Base-by-base conservation (phyloP, 2,888 invertebrate species). In the Oscheius sp. region DNA sequence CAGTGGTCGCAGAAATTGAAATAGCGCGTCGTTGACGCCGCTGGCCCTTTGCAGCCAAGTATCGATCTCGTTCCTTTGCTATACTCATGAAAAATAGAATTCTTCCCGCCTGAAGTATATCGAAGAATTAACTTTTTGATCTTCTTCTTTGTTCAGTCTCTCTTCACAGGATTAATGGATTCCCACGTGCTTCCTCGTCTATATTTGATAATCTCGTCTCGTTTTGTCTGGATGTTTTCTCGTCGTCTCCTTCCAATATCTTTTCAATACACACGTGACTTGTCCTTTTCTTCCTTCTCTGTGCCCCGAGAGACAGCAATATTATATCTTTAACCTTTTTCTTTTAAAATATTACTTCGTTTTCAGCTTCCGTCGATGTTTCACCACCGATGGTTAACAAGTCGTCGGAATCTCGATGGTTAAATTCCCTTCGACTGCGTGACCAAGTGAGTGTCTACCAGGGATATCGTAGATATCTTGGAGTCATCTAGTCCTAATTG, bases 11-110 rank as follows among this genome's bases (percentile, higher is more conserved):
- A 8, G 14, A 36, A 24, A 5, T 20, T 20, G 47, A 47, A 47
- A 24, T 54, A 17, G 49, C 49, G 20, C 36, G 54, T 33, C 54
- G 32, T 36, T 36, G 54, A 20, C 41, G n/a, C 26, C 14, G 44
- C 26, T 30, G 41, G 26, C 59, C 28, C 28, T 44, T 28, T 22
- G 26, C 59, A 28, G 59, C 59, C 44, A 30, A 41, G 59, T 59
- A 59, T 59, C 41, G 59, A 59, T 59, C 26, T 17, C 28, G n/a
- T 28, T 41, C 44, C 44, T 44, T 59, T 44, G 44, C 41, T 59
- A 59, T 44, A 59, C 59, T 44, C 59, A 44, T 24, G 26, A 44
- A 59, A 59, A 59, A 44, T 44, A 59, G 41, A 59, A 59, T 59
- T 59, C 59, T 44, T 59, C 44, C 59, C 41, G 41, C 59, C 59